Percentiles rank a stretch among this genome's conserved stretches.
Conservation (phyloP, 2,888 invertebrate species). For the Tolmerus cingulatus region DNA sequence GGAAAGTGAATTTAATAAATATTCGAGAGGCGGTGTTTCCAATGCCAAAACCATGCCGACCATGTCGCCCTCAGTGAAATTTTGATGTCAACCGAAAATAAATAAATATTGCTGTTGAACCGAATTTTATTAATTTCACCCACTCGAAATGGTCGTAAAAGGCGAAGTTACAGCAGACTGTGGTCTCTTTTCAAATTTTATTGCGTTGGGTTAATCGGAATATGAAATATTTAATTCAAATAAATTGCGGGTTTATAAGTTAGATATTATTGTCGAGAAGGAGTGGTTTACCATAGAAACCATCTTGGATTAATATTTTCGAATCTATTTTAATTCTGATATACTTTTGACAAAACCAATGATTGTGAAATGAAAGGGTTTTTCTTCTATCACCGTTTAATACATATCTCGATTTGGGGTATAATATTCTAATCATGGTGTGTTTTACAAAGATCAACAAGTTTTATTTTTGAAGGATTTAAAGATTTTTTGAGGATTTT, state of each 20-base stretch:
- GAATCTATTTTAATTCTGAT: background rate
- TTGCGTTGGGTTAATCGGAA: background rate
- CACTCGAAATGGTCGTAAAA: background rate
- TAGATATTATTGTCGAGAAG: background rate
- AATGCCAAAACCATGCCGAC: background rate
- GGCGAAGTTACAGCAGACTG: background rate
- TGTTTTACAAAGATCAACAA: too few species aligned
- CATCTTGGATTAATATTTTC: background rate
- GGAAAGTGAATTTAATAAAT: background rate
- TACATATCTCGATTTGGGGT: too few species aligned
- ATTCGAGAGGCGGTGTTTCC: background rate
- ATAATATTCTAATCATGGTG: too few species aligned
- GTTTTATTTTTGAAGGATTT: too few species aligned
- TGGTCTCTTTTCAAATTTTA: background rate
- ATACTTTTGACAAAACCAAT: background rate
- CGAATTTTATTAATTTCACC: background rate
- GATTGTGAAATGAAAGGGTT: too few species aligned
- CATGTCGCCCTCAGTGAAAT: background rate
- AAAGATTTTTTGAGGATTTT: too few species aligned
- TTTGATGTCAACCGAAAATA: background rate
- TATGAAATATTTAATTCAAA: background rate
- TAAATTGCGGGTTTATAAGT: background rate
- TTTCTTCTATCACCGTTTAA: too few species aligned
- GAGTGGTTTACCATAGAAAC: background rate
- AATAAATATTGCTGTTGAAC: background rate